Evolutionary conservation across 2,113 vertebrate species (phyloP), one percentile per base, ranked within the genome.

Genomic region (Nicator chloris): DNA sequence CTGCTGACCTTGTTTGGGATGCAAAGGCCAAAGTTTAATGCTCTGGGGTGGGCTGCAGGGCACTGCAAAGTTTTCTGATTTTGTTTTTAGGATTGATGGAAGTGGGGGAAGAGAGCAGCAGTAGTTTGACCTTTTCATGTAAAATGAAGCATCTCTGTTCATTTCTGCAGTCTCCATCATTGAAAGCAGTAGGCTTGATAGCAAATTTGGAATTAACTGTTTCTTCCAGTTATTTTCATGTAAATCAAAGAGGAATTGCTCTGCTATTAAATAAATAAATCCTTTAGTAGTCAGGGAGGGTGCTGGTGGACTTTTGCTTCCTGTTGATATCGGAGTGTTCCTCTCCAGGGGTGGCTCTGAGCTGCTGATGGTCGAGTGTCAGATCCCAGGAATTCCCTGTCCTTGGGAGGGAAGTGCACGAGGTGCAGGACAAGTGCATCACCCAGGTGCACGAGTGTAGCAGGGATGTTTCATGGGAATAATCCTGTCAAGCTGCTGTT

Each of bases 361-460:
- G 15, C 42, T 35, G 47, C 56, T 81, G 92, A 39, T 84, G 65
- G 73, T 42, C 39, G 61, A 11, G 17, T 54, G 40, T 8, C 24
- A 21, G 21, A 9, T 56, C 35, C 28, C 19, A 7, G 42, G 39
- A 5, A 64, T 64, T 59, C 40, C 49, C 60, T 49, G 42, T 47
- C 45, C 50, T 10, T 24, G 82, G 50, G 37, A 56, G 27, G 56
- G 73, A 76, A 56, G 17, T 35, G 39, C 24, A 2, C 59, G 4
- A 4, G 4, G 4, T 51, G 7, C 9, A 24, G 80, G 35, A 15
- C 26, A 2, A 3, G 22, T 64, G 5, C 28, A 2, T 8, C 12
- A 7, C 3, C 1, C 33, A 23, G 47, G 39, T 7, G 17, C 5
- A 5, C 4, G 2, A 10, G 20, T 9, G 1, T 6, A 27, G 27